These are phyloP conservation scores for Thalassarche chlororhynchos DNA, from an alignment of 2,113 vertebrate genomes.

Conservation along the genomic window DNA sequence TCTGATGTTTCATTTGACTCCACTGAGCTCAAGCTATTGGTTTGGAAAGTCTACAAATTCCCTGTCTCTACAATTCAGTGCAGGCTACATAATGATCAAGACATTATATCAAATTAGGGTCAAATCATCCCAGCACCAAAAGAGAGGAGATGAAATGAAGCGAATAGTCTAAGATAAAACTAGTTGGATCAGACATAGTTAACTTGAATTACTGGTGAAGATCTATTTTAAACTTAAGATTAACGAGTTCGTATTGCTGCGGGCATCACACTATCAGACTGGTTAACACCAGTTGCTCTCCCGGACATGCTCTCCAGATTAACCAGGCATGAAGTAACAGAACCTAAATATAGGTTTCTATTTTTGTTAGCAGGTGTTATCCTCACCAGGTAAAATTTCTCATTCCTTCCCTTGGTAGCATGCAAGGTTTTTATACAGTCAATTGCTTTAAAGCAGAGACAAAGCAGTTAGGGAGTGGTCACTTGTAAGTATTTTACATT, in stretches of 20 bases:
- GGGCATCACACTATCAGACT: constrained; percentile 44
- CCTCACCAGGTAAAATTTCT: constrained; percentile 45
- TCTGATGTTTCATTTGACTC: not conserved
- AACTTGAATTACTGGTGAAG: constrained; percentile 35
- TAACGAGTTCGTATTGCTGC: constrained; percentile 51
- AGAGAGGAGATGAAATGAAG: not conserved
- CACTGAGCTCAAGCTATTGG: not conserved
- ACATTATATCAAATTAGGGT: not conserved
- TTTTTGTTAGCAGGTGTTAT: constrained; percentile 47
- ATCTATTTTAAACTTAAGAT: constrained; percentile 69
- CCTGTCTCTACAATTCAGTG: not conserved
- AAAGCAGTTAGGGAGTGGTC: not conserved
- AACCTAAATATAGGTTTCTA: constrained; percentile 60
- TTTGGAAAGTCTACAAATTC: not conserved
- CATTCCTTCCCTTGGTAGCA: not conserved
- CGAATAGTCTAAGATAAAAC: not conserved
- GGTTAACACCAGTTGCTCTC: constrained; percentile 68
- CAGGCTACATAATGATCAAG: not conserved
- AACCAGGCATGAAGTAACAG: constrained; percentile 51
- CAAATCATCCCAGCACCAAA: not conserved
- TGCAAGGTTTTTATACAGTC: not conserved
- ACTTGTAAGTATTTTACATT: not conserved
- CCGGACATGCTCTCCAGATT: constrained; percentile 54
- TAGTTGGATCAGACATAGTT: constrained; percentile 26
- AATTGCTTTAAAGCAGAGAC: not conserved